Base-by-base conservation (phyloP, 1,140 invertebrate genomes). In the Atta cephalotes region DNA sequence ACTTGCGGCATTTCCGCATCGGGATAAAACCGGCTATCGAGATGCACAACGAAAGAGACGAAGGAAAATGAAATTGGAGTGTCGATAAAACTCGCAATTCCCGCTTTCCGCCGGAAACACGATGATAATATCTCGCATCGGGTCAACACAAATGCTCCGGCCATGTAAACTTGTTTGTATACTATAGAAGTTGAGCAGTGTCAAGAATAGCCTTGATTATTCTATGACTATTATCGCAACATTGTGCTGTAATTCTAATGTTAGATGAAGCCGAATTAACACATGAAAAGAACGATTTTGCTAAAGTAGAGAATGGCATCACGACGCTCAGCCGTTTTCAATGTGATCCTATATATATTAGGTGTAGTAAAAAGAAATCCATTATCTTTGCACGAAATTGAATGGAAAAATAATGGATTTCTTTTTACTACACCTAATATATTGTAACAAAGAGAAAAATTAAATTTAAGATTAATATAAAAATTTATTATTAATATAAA, bases 21-120 rank as follows among this genome's bases (percentile, higher is more conserved):
- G 25, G 16, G n/a, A 31, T 49, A 62, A 78, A 88, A 89, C 49
- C 25, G 28, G 28, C 63, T 62, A 21, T 45, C 31, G 53, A 65
- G 53, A 66, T 25, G 74, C 2, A 6, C 5, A 14, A 28, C 25
- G 25, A 53, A 62, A 49, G 18, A 63, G 21, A 60, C 9, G 51
- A 28, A 12, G 16, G 53, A 70, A 77, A 89, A 71, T 63, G 78
- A 87, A 89, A 88, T 62, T 86, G 70, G 77, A 87, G 21, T 53
- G 49, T 18, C 77, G 71, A 87, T 66, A 90, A 79, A 90, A 35
- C 25, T 82, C 28, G 18, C 39, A 2, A 60, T 25, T 72, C 12
- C 6, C 51, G 10, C n/a, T 18, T 25, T 12, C 16, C 45, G 58
- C 5, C 31, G 71, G 86, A 78, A 89, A 21, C 63, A 35, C 39